A percentile compares a stretch with the other conserved stretches of the same genome.
phyloP scores from a whole-genome alignment of 2,888 invertebrate species.

The Glomeris marginata region DNA sequence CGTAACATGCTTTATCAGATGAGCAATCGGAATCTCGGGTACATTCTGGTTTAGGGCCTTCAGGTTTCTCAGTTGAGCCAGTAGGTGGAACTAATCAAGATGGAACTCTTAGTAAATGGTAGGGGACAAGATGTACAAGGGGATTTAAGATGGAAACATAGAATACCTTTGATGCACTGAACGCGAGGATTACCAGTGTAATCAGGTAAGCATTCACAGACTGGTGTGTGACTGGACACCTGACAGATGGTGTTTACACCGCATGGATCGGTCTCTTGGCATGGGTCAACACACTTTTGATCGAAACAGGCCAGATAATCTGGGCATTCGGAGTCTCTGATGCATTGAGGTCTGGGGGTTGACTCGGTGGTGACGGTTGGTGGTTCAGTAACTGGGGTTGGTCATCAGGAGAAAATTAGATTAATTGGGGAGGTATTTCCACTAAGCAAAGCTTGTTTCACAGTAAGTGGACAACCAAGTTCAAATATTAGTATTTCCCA shows the following conservation, averaged over 20 bases:
- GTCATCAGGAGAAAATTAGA: too few species aligned
- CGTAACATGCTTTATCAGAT: slow-evolving; percentile 55
- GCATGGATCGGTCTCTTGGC: slow-evolving; percentile 56
- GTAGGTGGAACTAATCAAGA: not conserved
- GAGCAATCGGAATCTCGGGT: slow-evolving; percentile 56
- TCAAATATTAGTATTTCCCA: too few species aligned
- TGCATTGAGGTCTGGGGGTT: slow-evolving; percentile 43
- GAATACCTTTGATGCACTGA: slow-evolving; percentile 7
- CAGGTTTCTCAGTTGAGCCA: slow-evolving; percentile 24
- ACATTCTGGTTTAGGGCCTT: slow-evolving; percentile 47
- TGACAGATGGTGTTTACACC: slow-evolving; percentile 67
- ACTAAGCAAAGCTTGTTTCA: too few species aligned
- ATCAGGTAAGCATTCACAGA: slow-evolving; percentile 7
- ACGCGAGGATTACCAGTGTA: slow-evolving; percentile 12
- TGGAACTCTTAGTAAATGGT: not conserved
- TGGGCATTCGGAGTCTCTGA: slow-evolving; percentile 67
- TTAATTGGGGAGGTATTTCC: too few species aligned
- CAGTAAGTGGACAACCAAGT: too few species aligned
- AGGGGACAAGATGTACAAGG: not conserved
- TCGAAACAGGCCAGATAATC: slow-evolving; percentile 70
- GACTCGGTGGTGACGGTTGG: not conserved
- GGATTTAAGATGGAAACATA: too few species aligned
- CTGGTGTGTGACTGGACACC: slow-evolving; percentile 37
- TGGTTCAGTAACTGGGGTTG: too few species aligned
- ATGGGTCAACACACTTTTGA: slow-evolving; percentile 43